Evolutionary conservation across 2,113 vertebrate species (phyloP).

Genomic region (Neotoma lepida): DNA sequence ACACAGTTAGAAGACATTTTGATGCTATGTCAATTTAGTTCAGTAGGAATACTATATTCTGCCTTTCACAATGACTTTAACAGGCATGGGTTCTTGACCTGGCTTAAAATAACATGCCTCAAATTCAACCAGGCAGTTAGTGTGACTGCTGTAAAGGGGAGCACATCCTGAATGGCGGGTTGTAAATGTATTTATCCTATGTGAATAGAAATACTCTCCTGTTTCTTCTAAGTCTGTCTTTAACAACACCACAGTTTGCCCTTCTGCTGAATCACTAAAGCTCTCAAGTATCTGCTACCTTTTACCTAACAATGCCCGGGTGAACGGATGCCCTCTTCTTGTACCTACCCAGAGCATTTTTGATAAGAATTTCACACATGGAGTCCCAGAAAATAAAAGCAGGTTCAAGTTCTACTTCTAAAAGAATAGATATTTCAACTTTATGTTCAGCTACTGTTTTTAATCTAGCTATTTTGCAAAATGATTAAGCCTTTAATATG

Average conservation of each 20-base stretch:
- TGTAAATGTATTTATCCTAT: background rate
- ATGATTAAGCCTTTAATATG: background rate
- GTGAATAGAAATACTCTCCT: background rate
- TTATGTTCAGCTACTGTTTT: conserved; percentile 50
- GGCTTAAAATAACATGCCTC: background rate
- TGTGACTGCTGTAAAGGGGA: background rate
- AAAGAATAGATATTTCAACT: conserved; percentile 54
- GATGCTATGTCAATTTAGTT: background rate
- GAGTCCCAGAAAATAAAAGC: conserved; percentile 45
- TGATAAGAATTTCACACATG: background rate
- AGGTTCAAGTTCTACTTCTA: conserved; percentile 42
- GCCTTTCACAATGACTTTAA: background rate
- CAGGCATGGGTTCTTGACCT: background rate
- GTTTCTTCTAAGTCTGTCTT: background rate
- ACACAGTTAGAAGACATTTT: background rate
- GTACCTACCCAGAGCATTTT: background rate
- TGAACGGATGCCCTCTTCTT: background rate
- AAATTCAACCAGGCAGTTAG: background rate
- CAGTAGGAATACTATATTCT: no score
- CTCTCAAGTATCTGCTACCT: background rate
- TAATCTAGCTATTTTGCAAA: conserved; percentile 45
- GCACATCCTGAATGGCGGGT: background rate
- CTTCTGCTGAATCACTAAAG: background rate
- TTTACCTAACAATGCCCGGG: background rate
- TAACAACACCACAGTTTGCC: background rate